These are phyloP conservation scores for Parnassius smintheus DNA, from an alignment of 2,888 invertebrate species.

Conservation along the genomic window DNA sequence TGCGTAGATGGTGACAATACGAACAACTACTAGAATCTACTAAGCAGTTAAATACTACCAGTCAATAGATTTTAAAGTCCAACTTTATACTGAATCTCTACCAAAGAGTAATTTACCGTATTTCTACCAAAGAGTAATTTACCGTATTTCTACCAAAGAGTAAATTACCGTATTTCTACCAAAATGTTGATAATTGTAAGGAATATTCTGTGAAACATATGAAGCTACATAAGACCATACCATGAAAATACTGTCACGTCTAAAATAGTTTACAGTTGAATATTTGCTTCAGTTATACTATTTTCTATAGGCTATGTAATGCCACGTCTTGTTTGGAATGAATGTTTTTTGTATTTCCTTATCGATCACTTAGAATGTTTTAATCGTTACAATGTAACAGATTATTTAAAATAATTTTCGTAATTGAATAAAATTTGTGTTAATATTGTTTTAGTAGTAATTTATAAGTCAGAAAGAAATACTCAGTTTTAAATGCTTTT, in stretches of 20 bases:
- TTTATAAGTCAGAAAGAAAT: conserved; percentile 1
- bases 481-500: conserved; percentile 35
- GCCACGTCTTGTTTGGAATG: too few species aligned
- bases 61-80: background rate
- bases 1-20: conserved; percentile 81
- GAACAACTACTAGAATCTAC: conserved; percentile 9
- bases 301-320: too few species aligned
- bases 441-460: background rate
- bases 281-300: too few species aligned
- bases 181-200: background rate
- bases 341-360: too few species aligned
- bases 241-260: too few species aligned
- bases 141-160: conserved; percentile 21
- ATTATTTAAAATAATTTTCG: too few species aligned
- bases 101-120: conserved; percentile 24
- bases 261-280: too few species aligned
- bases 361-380: too few species aligned
- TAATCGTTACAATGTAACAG: too few species aligned
- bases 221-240: too few species aligned
- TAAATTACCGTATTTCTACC: conserved; percentile 19
- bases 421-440: too few species aligned
- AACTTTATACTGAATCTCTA: conserved; percentile 12
- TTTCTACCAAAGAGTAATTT: conserved; percentile 16
- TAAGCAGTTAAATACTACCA: conserved; percentile 1
- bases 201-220: too few species aligned